Evolutionary conservation across 2,888 invertebrate genomes (phyloP).

Genomic region (Tromatobia lineatoria): DNA sequence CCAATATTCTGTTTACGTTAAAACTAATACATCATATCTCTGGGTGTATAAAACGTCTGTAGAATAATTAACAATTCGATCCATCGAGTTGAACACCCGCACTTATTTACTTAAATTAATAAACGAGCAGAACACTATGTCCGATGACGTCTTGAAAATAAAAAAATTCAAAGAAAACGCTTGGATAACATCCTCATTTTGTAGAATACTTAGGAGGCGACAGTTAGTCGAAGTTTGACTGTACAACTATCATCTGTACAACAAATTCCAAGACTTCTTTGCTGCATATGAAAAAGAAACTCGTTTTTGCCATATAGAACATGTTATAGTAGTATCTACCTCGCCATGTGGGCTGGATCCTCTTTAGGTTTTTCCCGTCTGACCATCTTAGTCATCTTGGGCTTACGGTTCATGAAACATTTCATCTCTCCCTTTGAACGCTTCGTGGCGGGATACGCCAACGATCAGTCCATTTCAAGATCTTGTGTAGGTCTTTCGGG

Average conservation of each 20-base stretch:
- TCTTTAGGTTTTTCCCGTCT: not conserved
- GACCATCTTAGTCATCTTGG: slow-evolving; percentile 2
- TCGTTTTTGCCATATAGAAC: slow-evolving; percentile 7
- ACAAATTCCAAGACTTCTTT: not conserved
- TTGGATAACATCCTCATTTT: not conserved
- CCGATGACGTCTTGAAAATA: not conserved
- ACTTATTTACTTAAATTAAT: too few species aligned
- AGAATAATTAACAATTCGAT: too few species aligned
- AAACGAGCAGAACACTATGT: too few species aligned
- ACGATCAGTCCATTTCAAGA: not conserved
- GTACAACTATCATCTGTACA: not conserved
- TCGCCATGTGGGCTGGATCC: not conserved
- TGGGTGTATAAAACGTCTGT: too few species aligned
- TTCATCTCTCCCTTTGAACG: slow-evolving; percentile 5
- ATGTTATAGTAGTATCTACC: not conserved
- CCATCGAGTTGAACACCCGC: too few species aligned
- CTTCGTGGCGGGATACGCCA: not conserved
- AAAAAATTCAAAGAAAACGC: not conserved
- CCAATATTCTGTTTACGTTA: too few species aligned
- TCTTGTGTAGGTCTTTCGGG: not conserved
- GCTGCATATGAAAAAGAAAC: not conserved
- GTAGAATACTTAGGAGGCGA: not conserved
- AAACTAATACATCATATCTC: too few species aligned
- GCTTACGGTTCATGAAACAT: not conserved
- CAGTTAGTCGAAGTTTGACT: not conserved